A percentile compares a stretch with the other conserved stretches of the same genome.
Evolutionary conservation across 2,797 vertebrate genomes (phyloP).

Genomic region (Falco peregrinus): DNA sequence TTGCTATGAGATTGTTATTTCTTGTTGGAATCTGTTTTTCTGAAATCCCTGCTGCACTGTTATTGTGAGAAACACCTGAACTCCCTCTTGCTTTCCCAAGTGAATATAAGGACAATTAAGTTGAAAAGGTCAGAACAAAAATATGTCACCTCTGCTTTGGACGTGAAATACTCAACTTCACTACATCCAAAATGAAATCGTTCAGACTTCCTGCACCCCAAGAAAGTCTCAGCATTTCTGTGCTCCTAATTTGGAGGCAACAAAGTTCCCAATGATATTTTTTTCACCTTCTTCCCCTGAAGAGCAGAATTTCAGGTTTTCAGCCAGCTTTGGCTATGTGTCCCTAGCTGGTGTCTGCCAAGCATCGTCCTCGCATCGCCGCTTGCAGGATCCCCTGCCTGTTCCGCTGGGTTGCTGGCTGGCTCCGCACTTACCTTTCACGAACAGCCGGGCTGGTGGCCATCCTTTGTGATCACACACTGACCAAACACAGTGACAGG

Average conservation of each 20-base stretch:
- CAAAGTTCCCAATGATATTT: neutral
- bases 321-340: neutral
- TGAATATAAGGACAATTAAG: neutral
- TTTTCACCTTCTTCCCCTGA: neutral
- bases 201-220: neutral
- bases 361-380: neutral
- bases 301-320: neutral
- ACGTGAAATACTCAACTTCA: neutral
- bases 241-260: neutral
- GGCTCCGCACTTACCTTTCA: neutral
- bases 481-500: neutral
- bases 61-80: neutral
- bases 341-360: neutral
- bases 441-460: neutral
- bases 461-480: too few relatives aligned
- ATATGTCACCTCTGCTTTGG: neutral
- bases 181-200: neutral
- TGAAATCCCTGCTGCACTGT: neutral
- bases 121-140: neutral
- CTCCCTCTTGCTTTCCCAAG: neutral
- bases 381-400: neutral
- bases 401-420: rapidly evolving
- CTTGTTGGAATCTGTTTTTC: neutral
- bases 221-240: neutral
- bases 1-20: neutral